A percentile compares a stretch with the other conserved stretches of the same genome.
These are phyloP conservation scores for Sardina pilchardus DNA, from an alignment of 2,113 vertebrate species.

Conservation along the genomic window DNA sequence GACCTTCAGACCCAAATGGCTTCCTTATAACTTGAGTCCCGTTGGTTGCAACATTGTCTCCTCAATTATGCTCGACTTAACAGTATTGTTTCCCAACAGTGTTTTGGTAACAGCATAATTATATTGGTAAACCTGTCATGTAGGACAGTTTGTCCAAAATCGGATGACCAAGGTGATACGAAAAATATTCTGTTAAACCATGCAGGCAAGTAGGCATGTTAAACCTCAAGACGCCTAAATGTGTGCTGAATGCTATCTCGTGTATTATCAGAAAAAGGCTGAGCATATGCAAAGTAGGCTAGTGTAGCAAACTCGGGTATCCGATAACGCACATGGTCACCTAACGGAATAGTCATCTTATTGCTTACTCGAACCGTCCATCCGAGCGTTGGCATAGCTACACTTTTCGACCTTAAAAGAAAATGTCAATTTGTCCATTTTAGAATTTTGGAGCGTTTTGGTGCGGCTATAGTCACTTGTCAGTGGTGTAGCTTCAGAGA, in stretches of 20 bases:
- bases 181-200: neutral
- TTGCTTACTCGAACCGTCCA: neutral
- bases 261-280: neutral
- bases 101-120: neutral
- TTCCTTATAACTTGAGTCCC: constrained; percentile 42
- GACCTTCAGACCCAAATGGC: constrained; percentile 58
- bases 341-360: constrained; percentile 67
- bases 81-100: neutral
- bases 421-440: too few species aligned
- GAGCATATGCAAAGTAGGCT: neutral
- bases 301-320: constrained; percentile 45
- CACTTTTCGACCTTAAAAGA: neutral
- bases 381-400: neutral
- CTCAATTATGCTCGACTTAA: constrained; percentile 22
- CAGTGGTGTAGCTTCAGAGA: too few species aligned
- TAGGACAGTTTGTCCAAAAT: neutral
- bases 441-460: neutral
- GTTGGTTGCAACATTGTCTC: constrained; percentile 38
- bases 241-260: neutral
- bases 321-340: constrained; percentile 59
- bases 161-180: too few species aligned
- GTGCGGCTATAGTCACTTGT: neutral
- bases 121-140: neutral
- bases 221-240: neutral
- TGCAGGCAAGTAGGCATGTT: neutral